Base-by-base conservation (phyloP, 2,113 vertebrate genomes). In the Apistogramma diplotaenia region DNA sequence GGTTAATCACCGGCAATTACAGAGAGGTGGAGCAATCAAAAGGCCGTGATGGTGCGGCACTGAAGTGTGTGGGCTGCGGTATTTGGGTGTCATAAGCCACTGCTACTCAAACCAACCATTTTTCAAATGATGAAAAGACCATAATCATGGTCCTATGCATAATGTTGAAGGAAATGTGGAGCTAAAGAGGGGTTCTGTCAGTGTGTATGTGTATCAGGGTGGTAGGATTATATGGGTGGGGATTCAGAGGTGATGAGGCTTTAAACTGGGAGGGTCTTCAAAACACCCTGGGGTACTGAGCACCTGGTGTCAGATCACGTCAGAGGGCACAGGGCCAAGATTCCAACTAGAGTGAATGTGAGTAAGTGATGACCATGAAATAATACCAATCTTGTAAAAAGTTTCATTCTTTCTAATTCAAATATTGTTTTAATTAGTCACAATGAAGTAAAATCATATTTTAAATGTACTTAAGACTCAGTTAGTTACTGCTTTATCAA, bases 1-100 rank as follows among this genome's bases (percentile, higher is more conserved):
- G 85, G 86, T 93, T 92, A 92, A 93, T 93, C 87, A 95, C 88
- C 59, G 56, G 74, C 91, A 92, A 91, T 94, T 93, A 90, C 86
- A 85, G 84, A 84, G 89, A 92, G 91, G 91, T 89, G 92, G 89
- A 84, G 89, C 91, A 91, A 94, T 94, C 93, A 93, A 89, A 93
- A 84, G 86, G 78, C 85, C 11, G 58, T 76, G 91, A 86, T 89
- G 90, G 85, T 53, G 53, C 46, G 0, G 83, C 55, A 43, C 81
- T 82, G 62, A 88, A 87, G 89, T 85, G 89, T 87, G 88, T 86
- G 86, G 81, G 70, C 84, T 62, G 54, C 13, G 13, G 67, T 83
- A 18, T 82, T 55, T 61, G 49, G 86, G 86, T 85, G 89, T 88
- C 76, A 86, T 81, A 84, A 91, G 73, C 80, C 76, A 54, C 83